phyloP scores from a whole-genome alignment of 1,140 invertebrate species.

The Drosophila jambulina region DNA sequence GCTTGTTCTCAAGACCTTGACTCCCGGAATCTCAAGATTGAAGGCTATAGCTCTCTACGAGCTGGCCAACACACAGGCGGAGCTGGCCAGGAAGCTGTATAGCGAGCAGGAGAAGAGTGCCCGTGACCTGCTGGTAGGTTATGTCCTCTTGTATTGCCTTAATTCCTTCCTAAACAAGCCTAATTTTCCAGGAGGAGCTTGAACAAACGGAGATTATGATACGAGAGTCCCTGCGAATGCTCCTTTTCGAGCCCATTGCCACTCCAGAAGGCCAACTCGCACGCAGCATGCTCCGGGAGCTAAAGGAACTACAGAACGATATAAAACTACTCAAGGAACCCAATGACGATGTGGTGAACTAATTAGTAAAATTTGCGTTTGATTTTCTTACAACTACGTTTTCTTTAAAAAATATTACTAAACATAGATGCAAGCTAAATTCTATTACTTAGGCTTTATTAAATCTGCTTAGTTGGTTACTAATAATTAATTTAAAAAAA shows the following conservation, averaged over 20 bases:
- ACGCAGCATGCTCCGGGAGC: conserved; percentile 88
- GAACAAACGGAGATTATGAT: conserved; percentile 87
- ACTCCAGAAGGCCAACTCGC: conserved; percentile 91
- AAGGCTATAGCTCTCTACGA: conserved; percentile 91
- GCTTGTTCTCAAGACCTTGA: conserved; percentile 88
- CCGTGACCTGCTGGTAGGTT: conserved; percentile 53
- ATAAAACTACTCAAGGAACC: conserved; percentile 80
- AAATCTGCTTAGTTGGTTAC: not conserved
- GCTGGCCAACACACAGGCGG: conserved; percentile 88
- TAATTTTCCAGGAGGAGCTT: conserved; percentile 84
- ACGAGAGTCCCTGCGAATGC: conserved; percentile 88
- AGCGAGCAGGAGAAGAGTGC: conserved; percentile 56
- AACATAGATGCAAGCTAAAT: not conserved
- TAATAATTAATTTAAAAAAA: not conserved
- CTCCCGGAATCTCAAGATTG: conserved; percentile 90
- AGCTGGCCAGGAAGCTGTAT: conserved; percentile 86
- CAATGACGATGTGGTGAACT: conserved; percentile 53
- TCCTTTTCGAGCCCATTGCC: conserved; percentile 89
- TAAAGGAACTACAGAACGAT: conserved; percentile 87
- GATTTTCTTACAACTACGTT: not conserved
- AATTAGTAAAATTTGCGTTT: not conserved
- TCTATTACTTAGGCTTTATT: not conserved
- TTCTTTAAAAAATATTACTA: too few species aligned
- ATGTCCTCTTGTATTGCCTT: too few species aligned
- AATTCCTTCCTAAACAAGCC: not conserved